These are phyloP conservation scores for Sinocyclocheilus grahami DNA, from an alignment of 2,113 vertebrate species.

Conservation along the genomic window DNA sequence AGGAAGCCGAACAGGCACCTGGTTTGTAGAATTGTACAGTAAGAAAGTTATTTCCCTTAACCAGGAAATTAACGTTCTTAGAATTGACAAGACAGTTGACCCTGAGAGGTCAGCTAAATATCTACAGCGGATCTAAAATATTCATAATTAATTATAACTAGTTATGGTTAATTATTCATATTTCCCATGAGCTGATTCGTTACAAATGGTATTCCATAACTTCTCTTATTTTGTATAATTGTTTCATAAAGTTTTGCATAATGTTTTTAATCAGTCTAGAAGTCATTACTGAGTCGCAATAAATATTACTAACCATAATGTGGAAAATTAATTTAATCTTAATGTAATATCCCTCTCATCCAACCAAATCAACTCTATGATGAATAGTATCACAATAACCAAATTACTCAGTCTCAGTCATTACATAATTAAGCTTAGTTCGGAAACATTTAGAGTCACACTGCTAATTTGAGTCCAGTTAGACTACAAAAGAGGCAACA, in stretches of 20 bases:
- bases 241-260: background rate
- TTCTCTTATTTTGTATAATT: background rate
- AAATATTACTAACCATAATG: background rate
- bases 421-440: background rate
- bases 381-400: background rate
- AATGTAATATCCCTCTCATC: background rate
- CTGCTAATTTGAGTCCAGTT: background rate
- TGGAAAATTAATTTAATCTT: background rate
- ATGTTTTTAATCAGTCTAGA: background rate
- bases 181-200: no score
- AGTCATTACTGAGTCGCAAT: background rate
- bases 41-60: no score
- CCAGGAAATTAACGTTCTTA: no score
- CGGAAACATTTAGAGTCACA: background rate
- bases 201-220: background rate
- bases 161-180: no score
- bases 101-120: no score
- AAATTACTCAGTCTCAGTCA: background rate
- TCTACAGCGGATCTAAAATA: no score
- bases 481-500: conserved; percentile 14
- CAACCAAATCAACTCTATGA: background rate
- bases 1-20: no score
- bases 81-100: no score
- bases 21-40: no score
- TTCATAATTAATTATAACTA: no score